These are phyloP conservation scores for Laspeyria flexula DNA, from an alignment of 2,888 invertebrate genomes.

Conservation along the genomic window DNA sequence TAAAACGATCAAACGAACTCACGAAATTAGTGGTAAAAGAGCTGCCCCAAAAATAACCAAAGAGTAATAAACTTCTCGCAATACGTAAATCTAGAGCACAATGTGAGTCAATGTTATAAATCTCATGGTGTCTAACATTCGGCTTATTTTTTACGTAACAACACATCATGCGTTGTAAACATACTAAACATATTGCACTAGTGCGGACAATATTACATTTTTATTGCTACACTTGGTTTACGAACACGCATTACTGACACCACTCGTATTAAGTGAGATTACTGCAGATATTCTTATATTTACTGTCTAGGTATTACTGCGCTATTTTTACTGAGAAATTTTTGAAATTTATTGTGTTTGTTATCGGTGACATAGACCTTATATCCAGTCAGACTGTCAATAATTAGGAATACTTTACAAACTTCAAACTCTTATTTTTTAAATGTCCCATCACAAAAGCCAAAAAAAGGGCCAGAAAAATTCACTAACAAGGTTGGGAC, in stretches of 20 bases:
- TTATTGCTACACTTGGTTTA: conserved; percentile 50
- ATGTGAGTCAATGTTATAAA: conserved; percentile 30
- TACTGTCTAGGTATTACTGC: conserved; percentile 12
- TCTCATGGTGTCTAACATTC: conserved; percentile 34
- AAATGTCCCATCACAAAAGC: too few species aligned
- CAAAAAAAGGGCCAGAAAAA: too few species aligned
- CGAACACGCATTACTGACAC: conserved; percentile 23
- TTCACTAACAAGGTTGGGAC: too few species aligned
- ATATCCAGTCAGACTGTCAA: too few species aligned
- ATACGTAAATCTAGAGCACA: background rate
- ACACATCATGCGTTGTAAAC: conserved; percentile 42
- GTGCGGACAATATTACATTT: conserved; percentile 49
- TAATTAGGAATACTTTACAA: too few species aligned
- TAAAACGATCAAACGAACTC: too few species aligned
- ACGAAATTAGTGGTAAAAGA: too few species aligned
- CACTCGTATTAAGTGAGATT: conserved; percentile 37
- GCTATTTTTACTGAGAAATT: too few species aligned
- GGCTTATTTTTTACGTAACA: conserved; percentile 52
- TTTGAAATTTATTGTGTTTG: too few species aligned
- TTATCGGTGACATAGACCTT: too few species aligned
- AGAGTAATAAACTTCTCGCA: background rate
- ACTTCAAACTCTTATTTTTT: too few species aligned
- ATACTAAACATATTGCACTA: conserved; percentile 37
- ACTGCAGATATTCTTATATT: conserved; percentile 31
- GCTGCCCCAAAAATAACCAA: background rate